Percentiles rank a stretch among this genome's conserved stretches.
Conservation (phyloP, 2,888 invertebrate genomes). For the Euplagia quadripunctaria region DNA sequence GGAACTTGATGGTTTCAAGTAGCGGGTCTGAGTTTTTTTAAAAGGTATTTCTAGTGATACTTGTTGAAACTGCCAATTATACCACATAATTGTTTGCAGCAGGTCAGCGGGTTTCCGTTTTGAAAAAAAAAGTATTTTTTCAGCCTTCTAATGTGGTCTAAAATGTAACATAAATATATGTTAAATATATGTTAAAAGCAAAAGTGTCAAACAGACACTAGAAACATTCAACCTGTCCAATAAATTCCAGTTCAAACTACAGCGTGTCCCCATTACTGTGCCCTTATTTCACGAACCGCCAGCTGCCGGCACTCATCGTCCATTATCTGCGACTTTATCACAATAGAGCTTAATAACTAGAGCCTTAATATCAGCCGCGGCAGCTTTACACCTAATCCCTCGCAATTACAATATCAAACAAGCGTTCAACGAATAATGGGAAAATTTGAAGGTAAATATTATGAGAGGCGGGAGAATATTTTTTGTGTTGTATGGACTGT, state of each 20-base stretch:
- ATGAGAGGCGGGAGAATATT: background rate
- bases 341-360: slow-evolving; percentile 1
- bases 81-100: too few relatives aligned
- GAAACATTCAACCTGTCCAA: background rate
- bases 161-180: too few relatives aligned
- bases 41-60: too few relatives aligned
- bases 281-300: background rate
- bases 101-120: too few relatives aligned
- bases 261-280: background rate
- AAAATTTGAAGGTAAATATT: background rate
- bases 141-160: too few relatives aligned
- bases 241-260: background rate
- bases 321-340: slow-evolving; percentile 17
- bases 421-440: slow-evolving; percentile 2
- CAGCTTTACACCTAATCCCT: slow-evolving; percentile 2
- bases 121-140: too few relatives aligned
- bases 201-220: background rate
- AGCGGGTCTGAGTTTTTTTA: too few relatives aligned
- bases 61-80: too few relatives aligned
- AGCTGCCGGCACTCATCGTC: slow-evolving; percentile 2
- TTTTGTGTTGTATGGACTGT: background rate
- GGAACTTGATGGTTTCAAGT: too few relatives aligned
- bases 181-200: too few relatives aligned
- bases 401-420: slow-evolving; percentile 25
- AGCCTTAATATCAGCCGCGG: background rate